Conservation (phyloP, 92 coral and sea anemone genomes). For the Blastomussa wellsi region DNA sequence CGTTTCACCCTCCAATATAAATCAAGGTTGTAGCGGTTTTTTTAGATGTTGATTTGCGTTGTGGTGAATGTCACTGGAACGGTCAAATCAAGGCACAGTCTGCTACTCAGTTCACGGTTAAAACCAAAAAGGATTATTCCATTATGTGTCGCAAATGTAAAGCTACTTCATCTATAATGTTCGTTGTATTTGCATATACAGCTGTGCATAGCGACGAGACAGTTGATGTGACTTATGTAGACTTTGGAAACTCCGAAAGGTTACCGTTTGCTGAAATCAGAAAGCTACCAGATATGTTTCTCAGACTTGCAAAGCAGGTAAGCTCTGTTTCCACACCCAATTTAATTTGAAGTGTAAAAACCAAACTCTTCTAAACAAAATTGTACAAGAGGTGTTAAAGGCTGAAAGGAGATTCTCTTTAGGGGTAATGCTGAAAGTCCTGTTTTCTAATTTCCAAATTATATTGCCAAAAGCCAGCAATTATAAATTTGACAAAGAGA, state of each 20-base stretch:
- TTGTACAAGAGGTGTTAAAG: too few species aligned
- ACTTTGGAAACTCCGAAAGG: slow-evolving; percentile 91
- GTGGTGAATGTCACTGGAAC: too few species aligned
- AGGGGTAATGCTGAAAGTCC: too few species aligned
- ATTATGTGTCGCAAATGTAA: neutral
- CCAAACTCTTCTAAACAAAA: neutral
- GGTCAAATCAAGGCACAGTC: neutral
- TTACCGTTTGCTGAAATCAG: slow-evolving; percentile 85
- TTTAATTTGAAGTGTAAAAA: neutral
- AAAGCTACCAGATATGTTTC: slow-evolving; percentile 84
- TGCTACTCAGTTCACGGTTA: neutral
- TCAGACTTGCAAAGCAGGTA: slow-evolving; percentile 81
- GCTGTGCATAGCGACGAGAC: slow-evolving; percentile 83
- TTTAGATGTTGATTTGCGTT: too few species aligned
- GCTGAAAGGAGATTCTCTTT: neutral
- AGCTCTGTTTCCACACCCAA: neutral
- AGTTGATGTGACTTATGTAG: slow-evolving; percentile 80
- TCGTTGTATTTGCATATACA: slow-evolving; percentile 3
- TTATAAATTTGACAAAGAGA: too few species aligned
- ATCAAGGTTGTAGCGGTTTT: too few species aligned
- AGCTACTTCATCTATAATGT: neutral
- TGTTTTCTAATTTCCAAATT: too few species aligned
- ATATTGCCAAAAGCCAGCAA: too few species aligned
- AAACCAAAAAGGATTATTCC: neutral
- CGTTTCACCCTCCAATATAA: too few species aligned